Percentiles rank a stretch among this genome's conserved stretches.
These are phyloP conservation scores for Euproctis similis DNA, from an alignment of 2,888 invertebrate genomes.

Conservation along the genomic window DNA sequence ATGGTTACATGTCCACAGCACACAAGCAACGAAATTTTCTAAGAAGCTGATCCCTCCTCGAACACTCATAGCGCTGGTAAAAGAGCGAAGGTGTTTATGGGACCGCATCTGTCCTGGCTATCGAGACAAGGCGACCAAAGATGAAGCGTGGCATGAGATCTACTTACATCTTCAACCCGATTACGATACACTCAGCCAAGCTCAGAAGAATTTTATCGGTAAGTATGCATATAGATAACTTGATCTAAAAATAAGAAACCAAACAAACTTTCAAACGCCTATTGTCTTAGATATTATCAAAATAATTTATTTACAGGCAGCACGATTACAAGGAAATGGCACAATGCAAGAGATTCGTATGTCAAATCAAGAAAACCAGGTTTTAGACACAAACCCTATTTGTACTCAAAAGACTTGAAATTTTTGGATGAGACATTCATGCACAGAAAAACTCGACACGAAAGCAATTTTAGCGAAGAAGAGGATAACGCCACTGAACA, in stretches of 20 bases:
- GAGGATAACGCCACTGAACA: conserved; percentile 19
- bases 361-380: conserved; percentile 36
- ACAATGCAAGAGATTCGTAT: conserved; percentile 40
- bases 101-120: conserved; percentile 22
- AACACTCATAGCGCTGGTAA: conserved; percentile 31
- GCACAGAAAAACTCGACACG: conserved; percentile 7
- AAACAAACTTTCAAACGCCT: no score
- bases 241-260: no score
- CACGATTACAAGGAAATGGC: conserved; percentile 42
- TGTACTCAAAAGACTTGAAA: conserved; percentile 34
- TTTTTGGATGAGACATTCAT: conserved; percentile 31
- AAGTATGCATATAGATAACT: conserved; percentile 7
- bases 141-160: conserved; percentile 28
- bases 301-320: conserved; percentile 22
- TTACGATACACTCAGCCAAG: conserved; percentile 23
- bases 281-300: no score
- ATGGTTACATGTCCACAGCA: no score
- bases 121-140: conserved; percentile 21
- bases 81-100: conserved; percentile 27
- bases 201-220: conserved; percentile 28
- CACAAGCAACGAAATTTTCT: conserved; percentile 3
- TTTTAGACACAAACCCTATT: conserved; percentile 29
- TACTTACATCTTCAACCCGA: conserved; percentile 30
- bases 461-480: conserved; percentile 18
- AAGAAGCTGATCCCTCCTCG: conserved; percentile 23